Conservation (phyloP, 1,140 invertebrate species). For the Leptopilina boulardi region DNA sequence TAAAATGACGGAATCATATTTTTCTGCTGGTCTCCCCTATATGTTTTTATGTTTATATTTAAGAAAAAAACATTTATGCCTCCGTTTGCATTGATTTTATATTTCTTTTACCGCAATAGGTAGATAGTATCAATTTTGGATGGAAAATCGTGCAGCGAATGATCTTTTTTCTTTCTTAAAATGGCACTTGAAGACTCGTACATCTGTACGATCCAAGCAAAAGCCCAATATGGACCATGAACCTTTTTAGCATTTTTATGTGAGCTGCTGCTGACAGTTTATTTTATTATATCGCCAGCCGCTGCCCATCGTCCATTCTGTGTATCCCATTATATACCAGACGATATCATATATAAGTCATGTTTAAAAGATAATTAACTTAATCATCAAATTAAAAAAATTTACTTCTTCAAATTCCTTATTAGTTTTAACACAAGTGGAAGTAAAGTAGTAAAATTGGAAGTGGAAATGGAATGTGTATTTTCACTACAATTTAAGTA, state of each 20-base stretch:
- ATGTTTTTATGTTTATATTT: too few relatives aligned
- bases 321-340: slow-evolving; percentile 30
- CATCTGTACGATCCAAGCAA: slow-evolving; percentile 40
- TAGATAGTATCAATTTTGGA: neutral
- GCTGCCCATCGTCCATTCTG: slow-evolving; percentile 68
- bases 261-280: slow-evolving; percentile 74
- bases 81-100: too few relatives aligned
- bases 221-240: slow-evolving; percentile 57
- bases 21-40: too few relatives aligned
- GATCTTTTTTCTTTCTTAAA: neutral
- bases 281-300: slow-evolving; percentile 73
- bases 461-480: too few relatives aligned
- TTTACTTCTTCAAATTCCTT: too few relatives aligned
- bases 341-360: slow-evolving; percentile 63
- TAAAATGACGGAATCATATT: too few relatives aligned
- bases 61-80: too few relatives aligned
- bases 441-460: too few relatives aligned
- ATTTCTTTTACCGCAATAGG: neutral
- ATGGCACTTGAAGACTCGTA: slow-evolving; percentile 12
- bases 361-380: slow-evolving; percentile 11
- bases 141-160: slow-evolving; percentile 11
- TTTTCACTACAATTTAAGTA: too few relatives aligned
- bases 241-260: slow-evolving; percentile 75
- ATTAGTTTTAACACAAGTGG: too few relatives aligned
- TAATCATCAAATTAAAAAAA: neutral